Base-by-base conservation (phyloP, 2,113 vertebrate species). In the Chauna torquata region DNA sequence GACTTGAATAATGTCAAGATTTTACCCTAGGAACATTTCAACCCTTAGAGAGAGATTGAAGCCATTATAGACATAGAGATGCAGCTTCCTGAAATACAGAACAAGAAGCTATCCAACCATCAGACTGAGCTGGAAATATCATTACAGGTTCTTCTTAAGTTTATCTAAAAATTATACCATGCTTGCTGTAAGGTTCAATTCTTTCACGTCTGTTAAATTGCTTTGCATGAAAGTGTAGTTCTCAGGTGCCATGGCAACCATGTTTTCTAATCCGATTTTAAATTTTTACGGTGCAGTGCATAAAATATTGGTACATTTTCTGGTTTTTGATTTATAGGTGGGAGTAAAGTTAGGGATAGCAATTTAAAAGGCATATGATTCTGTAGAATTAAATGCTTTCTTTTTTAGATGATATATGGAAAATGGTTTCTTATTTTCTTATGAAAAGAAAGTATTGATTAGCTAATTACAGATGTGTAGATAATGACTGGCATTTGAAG, bases 221-320 rank as follows among this genome's bases (percentile, higher is more conserved):
- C 96, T 97, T 97, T 97, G 97, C 97, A 97, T 97, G 97, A 94
- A 98, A 95, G 90, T 92, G 92, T 96, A 74, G 96, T 90, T 92
- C 86, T 91, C 93, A 18, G 95, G 86, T 93, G 32, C 97, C 97
- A 97, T 97, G 58, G 97, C 96, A 97, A 98, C 98, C 6, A 2
- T 87, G 88, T 96, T 97, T 93, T 89, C 93, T 96, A 89, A 97
- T 98, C 96, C 92, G 97, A 97, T 96, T 93, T 94, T 80, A 87
- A 95, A 86, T 92, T 96, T 96, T 95, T 95, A 94, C 89, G 2
- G 96, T 86, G 94, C 47, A 42, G 58, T 50, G 65, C 92, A 88
- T 90, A 90, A 94, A 93, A 95, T 93, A 90, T 86, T 58, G 92
- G 86, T 94, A 68, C 71, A 36, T 82, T 96, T 91, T 93, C 93